These are phyloP conservation scores for Hydra vulgaris DNA, from an alignment of 30 jellyfish, hydroid and myxozoan genomes.

Conservation along the genomic window DNA sequence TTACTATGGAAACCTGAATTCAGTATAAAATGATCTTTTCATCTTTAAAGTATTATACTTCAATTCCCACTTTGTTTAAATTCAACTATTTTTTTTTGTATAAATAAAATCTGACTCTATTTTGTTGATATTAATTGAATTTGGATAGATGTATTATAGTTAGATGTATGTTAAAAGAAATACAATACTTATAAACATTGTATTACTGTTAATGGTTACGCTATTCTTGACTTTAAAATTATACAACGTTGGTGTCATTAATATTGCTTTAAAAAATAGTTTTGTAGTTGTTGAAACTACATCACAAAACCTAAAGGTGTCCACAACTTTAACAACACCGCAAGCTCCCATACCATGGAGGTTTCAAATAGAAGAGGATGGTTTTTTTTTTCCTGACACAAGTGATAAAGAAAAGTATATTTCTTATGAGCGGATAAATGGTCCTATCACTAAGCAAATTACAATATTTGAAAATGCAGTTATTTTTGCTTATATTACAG, in stretches of 20 bases:
- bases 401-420: conserved; percentile 19
- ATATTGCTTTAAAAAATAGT: neutral
- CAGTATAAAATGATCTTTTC: neutral
- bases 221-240: neutral
- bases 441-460: conserved; percentile 61
- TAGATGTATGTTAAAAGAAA: neutral
- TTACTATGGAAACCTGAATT: neutral
- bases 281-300: neutral
- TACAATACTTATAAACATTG: neutral
- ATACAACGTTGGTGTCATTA: conserved; percentile 4
- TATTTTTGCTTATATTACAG: conserved; percentile 53
- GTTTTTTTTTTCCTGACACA: conserved; percentile 41
- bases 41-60: neutral
- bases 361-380: conserved; percentile 75
- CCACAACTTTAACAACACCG: conserved; percentile 9
- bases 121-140: too few relatives aligned
- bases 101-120: too few relatives aligned
- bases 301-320: neutral
- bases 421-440: conserved; percentile 36
- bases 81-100: too few relatives aligned
- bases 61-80: too few relatives aligned
- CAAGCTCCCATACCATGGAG: conserved; percentile 75
- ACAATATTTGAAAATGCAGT: conserved; percentile 74
- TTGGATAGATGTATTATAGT: too few relatives aligned
- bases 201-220: neutral